Evolutionary conservation across 2,888 invertebrate species (phyloP).

Genomic region (Pseudococcus jackbeardsleyi): DNA sequence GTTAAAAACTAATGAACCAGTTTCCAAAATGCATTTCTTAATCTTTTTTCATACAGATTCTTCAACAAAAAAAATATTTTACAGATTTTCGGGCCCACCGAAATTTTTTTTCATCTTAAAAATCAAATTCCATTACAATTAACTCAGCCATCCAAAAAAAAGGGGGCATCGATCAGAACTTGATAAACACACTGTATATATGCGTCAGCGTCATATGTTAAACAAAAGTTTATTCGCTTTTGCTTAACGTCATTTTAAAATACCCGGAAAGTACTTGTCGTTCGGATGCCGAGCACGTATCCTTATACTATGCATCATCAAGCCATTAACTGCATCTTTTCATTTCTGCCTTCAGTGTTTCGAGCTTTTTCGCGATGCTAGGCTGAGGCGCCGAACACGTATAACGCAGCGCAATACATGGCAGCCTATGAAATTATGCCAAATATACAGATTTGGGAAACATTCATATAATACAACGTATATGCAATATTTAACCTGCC

Average conservation of each 20-base stretch:
- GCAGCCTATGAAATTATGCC: neutral
- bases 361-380: neutral
- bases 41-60: too few species aligned
- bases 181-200: neutral
- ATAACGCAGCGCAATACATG: neutral
- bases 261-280: constrained; percentile 37
- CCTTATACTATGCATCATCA: constrained; percentile 28
- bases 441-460: neutral
- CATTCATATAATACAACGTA: neutral
- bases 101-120: too few species aligned
- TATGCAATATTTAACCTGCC: constrained; percentile 5
- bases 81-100: too few species aligned
- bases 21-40: too few species aligned
- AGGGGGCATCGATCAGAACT: too few species aligned
- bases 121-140: too few species aligned
- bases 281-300: constrained; percentile 24
- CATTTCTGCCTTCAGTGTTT: constrained; percentile 20
- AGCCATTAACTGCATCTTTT: constrained; percentile 40
- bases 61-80: too few species aligned
- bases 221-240: constrained; percentile 31
- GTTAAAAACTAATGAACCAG: too few species aligned
- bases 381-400: neutral
- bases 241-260: constrained; percentile 40
- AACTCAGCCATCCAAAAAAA: too few species aligned
- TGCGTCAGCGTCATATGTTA: neutral